Evolutionary conservation across 2,797 vertebrate genomes (phyloP).

Genomic region (Gallinago solitaria): DNA sequence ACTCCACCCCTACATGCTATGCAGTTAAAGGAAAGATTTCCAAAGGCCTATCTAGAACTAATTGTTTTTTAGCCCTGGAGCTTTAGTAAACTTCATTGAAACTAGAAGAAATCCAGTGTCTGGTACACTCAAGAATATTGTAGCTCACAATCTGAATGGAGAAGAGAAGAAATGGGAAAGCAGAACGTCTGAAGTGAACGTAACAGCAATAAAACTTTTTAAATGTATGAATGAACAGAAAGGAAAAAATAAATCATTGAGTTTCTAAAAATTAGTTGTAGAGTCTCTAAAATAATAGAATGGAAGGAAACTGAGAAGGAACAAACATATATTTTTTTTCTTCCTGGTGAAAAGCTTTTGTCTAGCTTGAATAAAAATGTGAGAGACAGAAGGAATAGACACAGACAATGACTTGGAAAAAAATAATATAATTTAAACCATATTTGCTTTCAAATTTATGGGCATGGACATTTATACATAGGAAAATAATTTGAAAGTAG

Average conservation of each 20-base stretch:
- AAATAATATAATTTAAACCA: neutral
- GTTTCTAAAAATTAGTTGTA: neutral
- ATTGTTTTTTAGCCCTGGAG: neutral
- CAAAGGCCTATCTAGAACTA: neutral
- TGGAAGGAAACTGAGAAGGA: neutral
- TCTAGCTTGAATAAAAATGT: slow-evolving; percentile 31
- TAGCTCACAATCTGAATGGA: neutral
- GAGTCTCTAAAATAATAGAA: slow-evolving; percentile 28
- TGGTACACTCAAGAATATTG: neutral
- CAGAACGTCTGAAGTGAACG: neutral
- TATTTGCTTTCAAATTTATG: neutral
- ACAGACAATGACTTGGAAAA: neutral
- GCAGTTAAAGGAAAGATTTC: neutral
- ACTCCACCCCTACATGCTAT: neutral
- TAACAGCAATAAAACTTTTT: neutral
- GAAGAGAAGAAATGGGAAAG: neutral
- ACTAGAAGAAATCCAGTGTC: neutral
- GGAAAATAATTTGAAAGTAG: neutral
- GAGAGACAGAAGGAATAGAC: neutral
- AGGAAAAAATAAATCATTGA: neutral
- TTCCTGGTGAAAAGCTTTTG: slow-evolving; percentile 8
- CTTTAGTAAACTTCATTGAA: neutral
- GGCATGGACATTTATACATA: neutral
- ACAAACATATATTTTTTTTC: neutral
- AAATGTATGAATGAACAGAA: neutral